Evolutionary conservation across 2,113 vertebrate genomes (phyloP).

Genomic region (Pitta sordida): DNA sequence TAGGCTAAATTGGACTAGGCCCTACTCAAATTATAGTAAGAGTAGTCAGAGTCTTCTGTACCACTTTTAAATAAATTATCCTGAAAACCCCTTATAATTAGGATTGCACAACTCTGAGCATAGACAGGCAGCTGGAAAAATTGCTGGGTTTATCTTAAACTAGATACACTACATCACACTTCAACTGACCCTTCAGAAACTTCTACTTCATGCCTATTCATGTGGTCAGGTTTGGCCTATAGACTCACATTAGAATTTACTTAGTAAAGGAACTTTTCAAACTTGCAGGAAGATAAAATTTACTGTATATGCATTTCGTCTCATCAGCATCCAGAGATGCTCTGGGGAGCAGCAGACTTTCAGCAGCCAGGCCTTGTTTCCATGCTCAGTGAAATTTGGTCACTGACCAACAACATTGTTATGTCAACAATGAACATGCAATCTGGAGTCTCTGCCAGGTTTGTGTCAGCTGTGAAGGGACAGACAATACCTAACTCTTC

Average conservation of each 20-base stretch:
- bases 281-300: not conserved
- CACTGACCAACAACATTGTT: not conserved
- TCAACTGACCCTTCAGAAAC: not conserved
- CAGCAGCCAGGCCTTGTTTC: not conserved
- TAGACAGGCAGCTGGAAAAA: not conserved
- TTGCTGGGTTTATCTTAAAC: accelerated
- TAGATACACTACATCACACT: not conserved
- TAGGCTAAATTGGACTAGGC: not conserved
- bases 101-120: not conserved
- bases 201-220: not conserved
- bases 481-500: not conserved
- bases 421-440: not conserved
- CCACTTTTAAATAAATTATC: not conserved
- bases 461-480: not conserved
- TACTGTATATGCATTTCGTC: not conserved
- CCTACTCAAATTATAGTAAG: not conserved
- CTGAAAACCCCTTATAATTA: not conserved
- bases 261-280: not conserved
- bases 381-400: not conserved
- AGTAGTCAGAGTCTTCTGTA: not conserved
- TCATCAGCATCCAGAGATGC: not conserved
- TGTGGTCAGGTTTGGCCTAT: not conserved
- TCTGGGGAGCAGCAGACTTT: not conserved
- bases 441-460: not conserved
- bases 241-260: not conserved